Evolutionary conservation across 2,888 invertebrate species (phyloP), one percentile per base, ranked within the genome.

Genomic region (Byasa hedistus): DNA sequence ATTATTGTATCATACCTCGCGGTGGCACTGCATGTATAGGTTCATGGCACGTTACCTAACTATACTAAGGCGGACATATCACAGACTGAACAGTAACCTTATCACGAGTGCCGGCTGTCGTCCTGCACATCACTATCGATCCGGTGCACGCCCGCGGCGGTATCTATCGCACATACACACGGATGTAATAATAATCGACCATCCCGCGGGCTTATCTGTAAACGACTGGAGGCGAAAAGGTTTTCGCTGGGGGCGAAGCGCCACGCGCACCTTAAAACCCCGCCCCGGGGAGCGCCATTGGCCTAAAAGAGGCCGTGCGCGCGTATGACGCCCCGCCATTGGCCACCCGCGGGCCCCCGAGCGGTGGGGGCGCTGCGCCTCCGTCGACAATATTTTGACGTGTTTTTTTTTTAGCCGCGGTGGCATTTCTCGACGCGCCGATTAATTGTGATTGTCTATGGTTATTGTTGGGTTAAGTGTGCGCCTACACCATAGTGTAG

Each of bases 141-240:
- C 80, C 80, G 80, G 76, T 70, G 75, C 36, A 69, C 82, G 87
- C 90, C 89, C 79, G 80, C 75, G 88, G 90, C 85, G 76, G 32
- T 77, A 84, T 86, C 87, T 84, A 84, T 88, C 89, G 85, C 87
- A 83, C 85, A 85, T 86, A 84, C 77, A 77, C 80, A 57, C 67
- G 71, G 85, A 88, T 84, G 85, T 87, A 90, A 91, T 89, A 89
- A 89, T 89, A 89, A 85, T 85, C 90, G 89, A 87, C 91, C 91
- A 91, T 91, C 91, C 91, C 88, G 85, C 81, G 83, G 91, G 91
- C 90, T 91, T 91, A 91, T 91, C 91, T 84, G 87, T 85, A 91
- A 87, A 91, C 91, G 91, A 91, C 91, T 91, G 91, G 83, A 90
- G 91, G 91, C 91, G 85, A 91, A 90, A 90, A 89, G 87, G 85